phyloP scores from a whole-genome alignment of 2,888 invertebrate species.

The Pyralis farinalis region DNA sequence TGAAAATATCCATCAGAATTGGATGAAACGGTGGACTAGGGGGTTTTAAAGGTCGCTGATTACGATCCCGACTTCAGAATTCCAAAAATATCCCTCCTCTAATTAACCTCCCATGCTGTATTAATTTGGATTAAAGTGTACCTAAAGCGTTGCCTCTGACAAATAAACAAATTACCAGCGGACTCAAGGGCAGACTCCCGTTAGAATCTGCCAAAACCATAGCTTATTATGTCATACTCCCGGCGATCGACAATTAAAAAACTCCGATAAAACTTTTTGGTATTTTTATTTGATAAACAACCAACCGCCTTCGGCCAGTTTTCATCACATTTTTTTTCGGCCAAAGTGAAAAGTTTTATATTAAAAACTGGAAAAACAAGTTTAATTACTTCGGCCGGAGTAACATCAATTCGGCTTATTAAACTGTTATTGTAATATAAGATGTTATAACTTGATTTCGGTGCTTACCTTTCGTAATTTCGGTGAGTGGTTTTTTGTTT shows the following conservation, averaged over 20 bases:
- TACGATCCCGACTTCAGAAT: too few species aligned
- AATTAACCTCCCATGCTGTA: too few species aligned
- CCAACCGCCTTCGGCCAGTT: conserved; percentile 20
- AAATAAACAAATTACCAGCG: too few species aligned
- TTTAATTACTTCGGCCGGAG: conserved; percentile 58
- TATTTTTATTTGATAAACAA: conserved; percentile 23
- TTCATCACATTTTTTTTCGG: conserved; percentile 32
- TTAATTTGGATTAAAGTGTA: too few species aligned
- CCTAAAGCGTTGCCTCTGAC: too few species aligned
- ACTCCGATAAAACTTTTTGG: conserved; percentile 1
- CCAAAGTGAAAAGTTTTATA: conserved; percentile 63
- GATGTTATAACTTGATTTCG: conserved; percentile 25
- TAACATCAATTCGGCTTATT: conserved; percentile 55
- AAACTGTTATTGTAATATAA: conserved; percentile 52
- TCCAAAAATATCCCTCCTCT: too few species aligned
- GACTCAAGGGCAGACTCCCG: too few species aligned
- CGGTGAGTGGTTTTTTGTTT: conserved; percentile 1
- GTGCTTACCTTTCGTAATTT: conserved; percentile 15
- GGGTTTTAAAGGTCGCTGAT: too few species aligned
- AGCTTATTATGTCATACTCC: neutral
- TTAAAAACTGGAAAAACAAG: conserved; percentile 65
- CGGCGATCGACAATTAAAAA: conserved; percentile 10
- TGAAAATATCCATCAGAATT: too few species aligned
- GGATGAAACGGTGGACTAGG: too few species aligned
- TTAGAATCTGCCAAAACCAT: too few species aligned